These are phyloP conservation scores for Enteromius paludinosus DNA, from an alignment of 2,797 vertebrate genomes.

Conservation along the genomic window DNA sequence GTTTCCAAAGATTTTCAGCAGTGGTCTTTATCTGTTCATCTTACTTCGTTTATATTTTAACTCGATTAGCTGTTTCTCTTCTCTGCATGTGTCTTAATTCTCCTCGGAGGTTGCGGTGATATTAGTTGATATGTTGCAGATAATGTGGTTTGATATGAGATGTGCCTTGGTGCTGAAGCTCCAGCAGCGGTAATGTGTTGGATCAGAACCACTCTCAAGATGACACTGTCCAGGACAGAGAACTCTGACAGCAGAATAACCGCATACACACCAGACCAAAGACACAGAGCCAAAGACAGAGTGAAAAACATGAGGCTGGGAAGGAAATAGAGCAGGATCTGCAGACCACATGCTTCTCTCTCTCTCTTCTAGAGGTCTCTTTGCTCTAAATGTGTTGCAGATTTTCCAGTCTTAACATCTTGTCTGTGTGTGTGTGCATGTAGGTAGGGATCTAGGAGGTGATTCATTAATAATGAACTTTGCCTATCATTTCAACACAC, in stretches of 20 bases:
- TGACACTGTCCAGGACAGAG: slow-evolving; percentile 72
- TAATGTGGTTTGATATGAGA: not conserved
- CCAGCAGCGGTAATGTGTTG: slow-evolving; percentile 18
- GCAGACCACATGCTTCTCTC: slow-evolving; percentile 76
- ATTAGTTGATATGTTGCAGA: slow-evolving; percentile 30
- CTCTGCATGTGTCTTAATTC: not conserved
- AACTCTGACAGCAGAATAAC: slow-evolving; percentile 71
- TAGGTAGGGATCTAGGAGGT: slow-evolving; percentile 26
- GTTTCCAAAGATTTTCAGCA: not conserved
- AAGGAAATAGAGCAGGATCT: slow-evolving; percentile 75
- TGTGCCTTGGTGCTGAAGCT: slow-evolving; percentile 10
- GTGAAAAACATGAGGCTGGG: slow-evolving; percentile 68
- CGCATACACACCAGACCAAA: slow-evolving; percentile 53
- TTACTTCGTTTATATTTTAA: not conserved
- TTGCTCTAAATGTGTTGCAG: slow-evolving; percentile 13
- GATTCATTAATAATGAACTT: not conserved
- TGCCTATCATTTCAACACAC: not conserved
- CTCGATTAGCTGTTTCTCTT: slow-evolving; percentile 17
- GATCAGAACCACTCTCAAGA: slow-evolving; percentile 29
- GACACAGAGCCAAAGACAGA: slow-evolving; percentile 59
- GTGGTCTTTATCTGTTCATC: not conserved
- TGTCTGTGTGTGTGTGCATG: slow-evolving; percentile 17
- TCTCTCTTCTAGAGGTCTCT: not conserved
- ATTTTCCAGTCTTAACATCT: not conserved
- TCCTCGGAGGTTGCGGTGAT: slow-evolving; percentile 1